Evolutionary conservation across 2,888 invertebrate species (phyloP).

Genomic region (Tinea pellionella): DNA sequence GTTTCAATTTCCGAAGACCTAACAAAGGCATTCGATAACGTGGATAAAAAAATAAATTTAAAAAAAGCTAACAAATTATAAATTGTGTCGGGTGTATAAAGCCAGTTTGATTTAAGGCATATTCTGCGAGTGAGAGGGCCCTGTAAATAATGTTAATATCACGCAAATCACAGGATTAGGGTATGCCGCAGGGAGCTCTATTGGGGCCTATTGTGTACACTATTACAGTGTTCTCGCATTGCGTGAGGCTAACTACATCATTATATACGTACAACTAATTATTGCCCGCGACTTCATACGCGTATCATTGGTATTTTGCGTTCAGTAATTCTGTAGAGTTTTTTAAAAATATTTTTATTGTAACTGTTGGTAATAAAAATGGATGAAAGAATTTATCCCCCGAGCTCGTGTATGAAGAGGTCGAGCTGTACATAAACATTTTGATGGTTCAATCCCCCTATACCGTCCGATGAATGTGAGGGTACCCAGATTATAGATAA

Average conservation of each 20-base stretch:
- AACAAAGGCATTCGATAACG: not conserved
- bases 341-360: too few species aligned
- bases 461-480: not conserved
- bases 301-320: too few species aligned
- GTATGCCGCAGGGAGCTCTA: not conserved
- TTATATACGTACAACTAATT: not conserved
- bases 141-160: constrained; percentile 14
- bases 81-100: not conserved
- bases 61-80: not conserved
- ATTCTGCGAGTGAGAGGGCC: not conserved
- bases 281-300: too few species aligned
- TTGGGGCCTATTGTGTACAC: not conserved
- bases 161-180: constrained; percentile 15
- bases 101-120: constrained; percentile 7
- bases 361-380: too few species aligned
- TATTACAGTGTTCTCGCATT: not conserved
- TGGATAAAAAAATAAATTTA: not conserved
- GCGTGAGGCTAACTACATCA: not conserved
- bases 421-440: not conserved
- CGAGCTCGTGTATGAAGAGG: not conserved
- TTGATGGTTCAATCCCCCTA: not conserved
- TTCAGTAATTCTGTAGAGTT: too few species aligned
- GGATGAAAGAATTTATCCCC: not conserved
- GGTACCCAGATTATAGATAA: not conserved
- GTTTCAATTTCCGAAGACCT: too few species aligned